These are phyloP conservation scores for Camponotus fellah DNA, from an alignment of 2,888 invertebrate species.

Conservation along the genomic window DNA sequence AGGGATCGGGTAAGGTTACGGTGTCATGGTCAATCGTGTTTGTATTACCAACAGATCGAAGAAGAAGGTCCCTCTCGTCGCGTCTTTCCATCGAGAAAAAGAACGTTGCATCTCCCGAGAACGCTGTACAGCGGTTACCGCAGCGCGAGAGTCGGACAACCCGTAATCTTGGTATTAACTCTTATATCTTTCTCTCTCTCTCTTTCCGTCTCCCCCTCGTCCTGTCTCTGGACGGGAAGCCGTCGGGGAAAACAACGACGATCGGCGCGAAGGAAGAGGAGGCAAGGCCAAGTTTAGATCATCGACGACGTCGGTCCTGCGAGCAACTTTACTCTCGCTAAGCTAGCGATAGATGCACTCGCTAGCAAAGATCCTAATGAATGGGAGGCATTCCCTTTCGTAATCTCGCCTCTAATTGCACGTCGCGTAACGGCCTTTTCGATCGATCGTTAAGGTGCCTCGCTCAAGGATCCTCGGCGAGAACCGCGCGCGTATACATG, in stretches of 20 bases:
- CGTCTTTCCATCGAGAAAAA: conserved; percentile 46
- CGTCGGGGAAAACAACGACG: conserved; percentile 31
- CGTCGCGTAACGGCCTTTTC: conserved; percentile 67
- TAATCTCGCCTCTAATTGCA: conserved; percentile 71
- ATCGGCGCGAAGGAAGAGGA: conserved; percentile 44
- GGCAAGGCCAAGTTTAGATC: conserved; percentile 85
- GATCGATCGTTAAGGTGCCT: conserved; percentile 71
- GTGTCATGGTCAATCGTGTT: conserved; percentile 83
- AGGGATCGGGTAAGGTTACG: conserved; percentile 81
- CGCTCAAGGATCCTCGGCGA: conserved; percentile 67
- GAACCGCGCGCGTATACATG: not conserved
- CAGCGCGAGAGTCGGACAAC: conserved; percentile 52
- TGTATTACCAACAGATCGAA: conserved; percentile 71
- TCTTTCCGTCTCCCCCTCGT: not conserved
- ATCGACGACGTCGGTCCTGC: conserved; percentile 73
- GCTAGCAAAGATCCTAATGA: conserved; percentile 68
- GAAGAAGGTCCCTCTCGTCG: conserved; percentile 55
- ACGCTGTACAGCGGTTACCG: conserved; percentile 49
- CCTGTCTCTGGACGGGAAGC: conserved; percentile 1
- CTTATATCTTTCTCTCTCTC: conserved; percentile 42
- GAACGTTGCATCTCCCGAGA: conserved; percentile 31
- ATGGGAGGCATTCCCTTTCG: conserved; percentile 73
- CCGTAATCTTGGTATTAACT: conserved; percentile 74
- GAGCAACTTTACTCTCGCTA: conserved; percentile 46
- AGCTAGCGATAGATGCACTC: not conserved